These are phyloP conservation scores for Macrotus californicus DNA, from an alignment of 2,113 vertebrate genomes.

Conservation along the genomic window DNA sequence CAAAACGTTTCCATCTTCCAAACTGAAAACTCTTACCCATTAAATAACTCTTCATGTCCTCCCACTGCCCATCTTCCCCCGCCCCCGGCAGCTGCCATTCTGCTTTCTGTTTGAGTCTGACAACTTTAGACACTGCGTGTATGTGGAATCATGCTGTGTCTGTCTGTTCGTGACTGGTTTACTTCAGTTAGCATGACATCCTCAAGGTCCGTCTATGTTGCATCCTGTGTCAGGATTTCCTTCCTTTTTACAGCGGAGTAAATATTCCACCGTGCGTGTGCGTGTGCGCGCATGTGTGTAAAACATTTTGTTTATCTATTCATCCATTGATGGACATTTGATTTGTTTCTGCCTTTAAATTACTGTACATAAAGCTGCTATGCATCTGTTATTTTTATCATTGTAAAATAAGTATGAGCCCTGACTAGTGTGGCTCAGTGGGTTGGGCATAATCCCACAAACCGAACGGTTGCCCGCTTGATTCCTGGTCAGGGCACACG, in stretches of 20 bases:
- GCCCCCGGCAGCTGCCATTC: fast-evolving
- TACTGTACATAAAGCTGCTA: background rate
- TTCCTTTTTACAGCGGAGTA: background rate
- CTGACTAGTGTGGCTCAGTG: no score
- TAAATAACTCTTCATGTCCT: background rate
- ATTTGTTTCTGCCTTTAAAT: background rate
- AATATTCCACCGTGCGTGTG: background rate
- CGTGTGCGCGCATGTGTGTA: background rate
- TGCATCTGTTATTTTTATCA: background rate
- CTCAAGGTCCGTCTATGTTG: no score
- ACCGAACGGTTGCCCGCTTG: no score
- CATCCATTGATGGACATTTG: background rate
- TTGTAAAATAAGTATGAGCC: background rate
- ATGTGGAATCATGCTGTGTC: background rate
- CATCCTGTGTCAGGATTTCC: background rate
- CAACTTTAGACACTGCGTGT: background rate
- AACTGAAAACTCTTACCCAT: background rate
- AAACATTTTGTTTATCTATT: background rate
- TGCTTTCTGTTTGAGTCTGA: background rate
- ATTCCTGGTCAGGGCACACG: no score
- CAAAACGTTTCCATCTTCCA: background rate
- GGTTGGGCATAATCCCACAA: no score
- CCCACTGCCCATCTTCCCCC: no score
- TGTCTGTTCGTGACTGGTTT: background rate
- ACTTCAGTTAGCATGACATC: background rate